Evolutionary conservation across 2,113 vertebrate genomes (phyloP).

Genomic region (Cryptomyrus ogoouensis): DNA sequence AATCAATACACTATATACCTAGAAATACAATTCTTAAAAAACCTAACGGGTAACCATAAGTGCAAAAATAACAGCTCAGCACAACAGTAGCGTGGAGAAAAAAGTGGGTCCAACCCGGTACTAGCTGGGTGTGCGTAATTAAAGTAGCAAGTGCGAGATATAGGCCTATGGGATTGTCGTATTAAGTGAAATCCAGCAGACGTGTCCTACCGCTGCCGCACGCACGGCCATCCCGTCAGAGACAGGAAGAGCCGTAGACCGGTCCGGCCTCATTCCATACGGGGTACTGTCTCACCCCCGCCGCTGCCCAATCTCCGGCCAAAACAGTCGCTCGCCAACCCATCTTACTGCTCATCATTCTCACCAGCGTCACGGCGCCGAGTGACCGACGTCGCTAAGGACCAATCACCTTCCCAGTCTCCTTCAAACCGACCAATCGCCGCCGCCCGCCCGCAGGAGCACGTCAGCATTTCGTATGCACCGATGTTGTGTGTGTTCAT

Average conservation of each 20-base stretch:
- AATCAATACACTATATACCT: neutral
- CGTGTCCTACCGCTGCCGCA: neutral
- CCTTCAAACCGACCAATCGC: conserved; percentile 56
- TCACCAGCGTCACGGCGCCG: conserved; percentile 14
- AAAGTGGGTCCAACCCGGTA: neutral
- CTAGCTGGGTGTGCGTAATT: neutral
- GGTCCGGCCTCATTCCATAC: conserved; percentile 59
- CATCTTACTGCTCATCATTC: conserved; percentile 48
- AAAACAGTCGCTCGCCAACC: conserved; percentile 53
- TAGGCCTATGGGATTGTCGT: neutral
- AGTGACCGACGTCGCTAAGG: conserved; percentile 39
- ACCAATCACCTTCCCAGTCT: conserved; percentile 57
- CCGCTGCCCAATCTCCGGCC: conserved; percentile 52
- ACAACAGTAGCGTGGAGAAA: neutral
- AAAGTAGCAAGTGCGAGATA: neutral
- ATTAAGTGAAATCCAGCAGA: neutral
- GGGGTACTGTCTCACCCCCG: conserved; percentile 28
- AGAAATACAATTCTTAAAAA: neutral
- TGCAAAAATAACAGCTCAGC: neutral
- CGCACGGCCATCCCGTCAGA: neutral
- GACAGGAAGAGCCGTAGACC: conserved; percentile 36
- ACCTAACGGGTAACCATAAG: neutral
- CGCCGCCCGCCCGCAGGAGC: conserved; percentile 34
- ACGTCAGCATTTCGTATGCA: conserved; percentile 59
- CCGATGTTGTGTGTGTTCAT: conserved; percentile 72